These are phyloP conservation scores for Nannobrachium achirus DNA, from an alignment of 2,113 vertebrate species.

Conservation along the genomic window DNA sequence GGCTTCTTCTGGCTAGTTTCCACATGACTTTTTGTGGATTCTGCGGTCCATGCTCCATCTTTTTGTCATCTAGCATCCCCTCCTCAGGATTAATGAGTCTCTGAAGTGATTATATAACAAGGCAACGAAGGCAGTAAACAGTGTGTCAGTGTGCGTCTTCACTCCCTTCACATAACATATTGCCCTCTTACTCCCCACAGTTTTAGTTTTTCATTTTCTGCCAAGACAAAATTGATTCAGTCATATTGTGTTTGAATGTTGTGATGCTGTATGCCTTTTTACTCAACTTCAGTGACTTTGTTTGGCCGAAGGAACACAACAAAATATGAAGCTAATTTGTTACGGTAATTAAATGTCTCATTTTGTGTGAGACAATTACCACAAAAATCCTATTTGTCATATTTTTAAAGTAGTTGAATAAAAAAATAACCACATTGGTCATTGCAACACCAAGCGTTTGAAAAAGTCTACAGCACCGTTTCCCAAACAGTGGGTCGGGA, in stretches of 20 bases:
- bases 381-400: constrained; percentile 11
- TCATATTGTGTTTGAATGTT: neutral
- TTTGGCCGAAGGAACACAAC: constrained; percentile 24
- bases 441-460: too few species aligned
- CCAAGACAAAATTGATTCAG: constrained; percentile 3
- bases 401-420: neutral
- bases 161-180: neutral
- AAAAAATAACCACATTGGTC: too few species aligned
- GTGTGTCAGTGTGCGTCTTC: neutral
- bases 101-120: constrained; percentile 36
- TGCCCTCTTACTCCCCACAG: neutral
- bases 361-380: constrained; percentile 7
- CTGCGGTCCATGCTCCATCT: constrained; percentile 33
- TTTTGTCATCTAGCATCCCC: constrained; percentile 16
- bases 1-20: neutral
- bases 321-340: constrained; percentile 23
- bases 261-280: neutral
- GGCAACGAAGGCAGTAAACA: constrained; percentile 6
- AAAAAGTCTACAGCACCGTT: too few species aligned
- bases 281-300: constrained; percentile 11
- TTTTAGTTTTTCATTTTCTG: constrained; percentile 6
- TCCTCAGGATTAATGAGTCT: constrained; percentile 30
- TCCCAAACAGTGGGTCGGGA: too few species aligned
- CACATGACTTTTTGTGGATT: constrained; percentile 36
- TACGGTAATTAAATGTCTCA: too few species aligned